A percentile compares a stretch with the other conserved stretches of the same genome.
These are phyloP conservation scores for Siniperca scherzeri DNA, from an alignment of 2,797 vertebrate species.

Conservation along the genomic window DNA sequence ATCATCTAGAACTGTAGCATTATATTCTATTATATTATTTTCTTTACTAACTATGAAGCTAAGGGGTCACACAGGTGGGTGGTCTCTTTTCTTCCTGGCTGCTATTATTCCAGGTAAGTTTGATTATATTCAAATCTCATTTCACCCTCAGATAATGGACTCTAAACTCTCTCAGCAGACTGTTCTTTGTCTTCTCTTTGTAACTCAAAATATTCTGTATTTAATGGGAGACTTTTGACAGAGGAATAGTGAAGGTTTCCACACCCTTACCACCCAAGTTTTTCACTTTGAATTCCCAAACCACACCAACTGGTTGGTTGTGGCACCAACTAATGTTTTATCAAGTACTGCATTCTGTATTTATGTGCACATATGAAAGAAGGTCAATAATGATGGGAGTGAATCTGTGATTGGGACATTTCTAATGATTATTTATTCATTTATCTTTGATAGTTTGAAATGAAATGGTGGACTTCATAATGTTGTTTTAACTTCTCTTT, in stretches of 20 bases:
- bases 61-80: background rate
- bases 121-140: background rate
- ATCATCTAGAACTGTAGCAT: background rate
- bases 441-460: background rate
- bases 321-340: background rate
- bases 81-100: slow-evolving; percentile 55
- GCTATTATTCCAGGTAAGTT: slow-evolving; percentile 59
- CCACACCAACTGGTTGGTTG: no score
- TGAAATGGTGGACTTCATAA: background rate
- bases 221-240: background rate
- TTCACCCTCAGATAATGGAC: background rate
- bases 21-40: background rate
- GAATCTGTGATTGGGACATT: background rate
- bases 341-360: background rate
- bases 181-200: background rate
- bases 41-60: slow-evolving; percentile 12
- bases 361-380: background rate
- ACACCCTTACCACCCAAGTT: background rate
- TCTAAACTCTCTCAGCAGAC: background rate
- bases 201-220: background rate
- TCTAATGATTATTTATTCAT: background rate
- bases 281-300: background rate
- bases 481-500: background rate
- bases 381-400: background rate
- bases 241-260: background rate